Conservation (phyloP, 2,888 invertebrate genomes). For the Poecilobothrus nobilitatus region DNA sequence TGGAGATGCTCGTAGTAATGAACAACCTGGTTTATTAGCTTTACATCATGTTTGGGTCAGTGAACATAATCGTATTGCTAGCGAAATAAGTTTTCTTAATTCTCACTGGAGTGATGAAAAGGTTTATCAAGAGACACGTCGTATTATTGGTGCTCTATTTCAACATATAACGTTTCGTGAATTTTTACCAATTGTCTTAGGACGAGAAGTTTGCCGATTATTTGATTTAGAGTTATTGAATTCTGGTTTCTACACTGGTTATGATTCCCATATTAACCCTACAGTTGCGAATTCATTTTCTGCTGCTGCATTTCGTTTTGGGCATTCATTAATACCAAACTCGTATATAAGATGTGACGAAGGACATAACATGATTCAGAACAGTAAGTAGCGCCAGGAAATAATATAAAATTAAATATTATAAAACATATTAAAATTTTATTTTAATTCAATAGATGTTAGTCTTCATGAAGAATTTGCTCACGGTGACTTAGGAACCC, state of each 20-base stretch:
- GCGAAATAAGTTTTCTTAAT: constrained; percentile 62
- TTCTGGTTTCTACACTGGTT: constrained; percentile 63
- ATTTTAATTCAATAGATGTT: constrained; percentile 52
- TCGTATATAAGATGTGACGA: constrained; percentile 66
- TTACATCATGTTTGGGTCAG: constrained; percentile 44
- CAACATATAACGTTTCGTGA: constrained; percentile 80
- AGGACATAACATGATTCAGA: constrained; percentile 57
- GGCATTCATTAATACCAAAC: constrained; percentile 76
- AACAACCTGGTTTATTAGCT: constrained; percentile 58
- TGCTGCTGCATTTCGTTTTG: constrained; percentile 77
- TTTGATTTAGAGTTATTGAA: constrained; percentile 63
- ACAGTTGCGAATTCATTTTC: constrained; percentile 70
- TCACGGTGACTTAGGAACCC: constrained; percentile 64
- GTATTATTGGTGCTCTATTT: constrained; percentile 69
- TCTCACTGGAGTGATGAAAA: constrained; percentile 84
- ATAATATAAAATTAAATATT: background rate
- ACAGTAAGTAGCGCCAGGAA: constrained; percentile 52
- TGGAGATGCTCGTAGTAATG: constrained; percentile 69
- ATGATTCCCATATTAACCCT: constrained; percentile 61
- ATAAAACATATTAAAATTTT: background rate
- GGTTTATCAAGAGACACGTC: constrained; percentile 73
- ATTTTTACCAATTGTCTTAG: constrained; percentile 71
- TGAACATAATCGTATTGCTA: constrained; percentile 58
- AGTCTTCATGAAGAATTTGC: constrained; percentile 69
- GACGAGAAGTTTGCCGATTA: constrained; percentile 62